Base-by-base conservation (phyloP, 2,113 vertebrate species). In the Sterna hirundo region DNA sequence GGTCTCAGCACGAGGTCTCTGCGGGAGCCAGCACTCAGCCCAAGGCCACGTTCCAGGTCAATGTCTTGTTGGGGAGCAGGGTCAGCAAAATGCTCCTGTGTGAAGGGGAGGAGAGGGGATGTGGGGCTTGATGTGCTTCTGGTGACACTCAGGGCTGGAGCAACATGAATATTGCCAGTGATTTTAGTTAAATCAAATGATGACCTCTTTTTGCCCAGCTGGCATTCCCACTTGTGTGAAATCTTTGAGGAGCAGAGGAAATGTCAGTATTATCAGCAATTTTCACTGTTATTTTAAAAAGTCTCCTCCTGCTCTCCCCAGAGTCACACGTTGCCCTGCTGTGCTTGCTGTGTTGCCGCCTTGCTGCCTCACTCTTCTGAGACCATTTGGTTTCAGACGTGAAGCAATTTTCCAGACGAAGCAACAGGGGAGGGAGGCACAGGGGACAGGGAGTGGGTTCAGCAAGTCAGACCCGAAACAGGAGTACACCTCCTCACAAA, bases 391-490 rank as follows among this genome's bases (percentile, higher is more conserved):
- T 42, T 89, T 72, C 47, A 54, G 58, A 27, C 34, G 42, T 25
- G 65, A 69, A 62, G 49, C 20, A 68, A 47, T 69, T 34, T 75
- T 9, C 68, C 76, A 40, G 30, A 18, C n/a, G 52, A 69, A 77
- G 66, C 51, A 21, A 29, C 47, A 42, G 27, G 26, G 34, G 4
- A 68, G 42, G 16, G 17, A 19, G 13, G 10, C 62, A 62, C 49
- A 57, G 44, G 40, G 64, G 12, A 8, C 69, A 68, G 27, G 26
- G 80, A 66, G 38, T 4, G 3, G 13, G 93, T 95, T 96, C 93
- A 93, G 62, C 52, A 66, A 69, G 82, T 80, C 90, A 93, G 12
- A 61, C 66, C 54, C 87, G 96, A 92, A 96, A 95, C 66, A 91
- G 61, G 94, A 96, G 86, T 38, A 91, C 13, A 6, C 40, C 29